Base-by-base conservation (phyloP, 2,888 invertebrate species). In the Hypsopygia costalis region DNA sequence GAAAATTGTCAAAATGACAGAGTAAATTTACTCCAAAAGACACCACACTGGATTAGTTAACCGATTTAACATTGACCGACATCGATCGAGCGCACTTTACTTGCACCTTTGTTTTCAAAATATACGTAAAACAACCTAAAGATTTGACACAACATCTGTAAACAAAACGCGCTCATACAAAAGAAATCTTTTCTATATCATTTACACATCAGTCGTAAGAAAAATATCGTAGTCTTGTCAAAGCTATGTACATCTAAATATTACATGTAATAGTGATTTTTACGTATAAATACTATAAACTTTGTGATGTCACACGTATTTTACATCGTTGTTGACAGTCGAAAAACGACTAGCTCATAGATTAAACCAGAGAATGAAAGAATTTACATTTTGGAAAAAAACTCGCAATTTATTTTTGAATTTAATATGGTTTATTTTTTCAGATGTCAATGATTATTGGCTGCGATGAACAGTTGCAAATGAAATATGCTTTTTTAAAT, bases 131-230 rank as follows among this genome's bases (percentile, higher is more conserved):
- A 16, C 4, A 16, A 16, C 16, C 2, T 4, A 16, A 16, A 16
- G 2, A 9, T 5, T 34, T 45, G 51, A 63, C 71, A 69, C 73
- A 70, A 69, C 69, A 71, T 52, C 65, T 54, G 56, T 52, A 44
- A 61, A 61, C 51, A 69, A 74, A 74, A 77, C 72, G 74, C 74
- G 49, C 55, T 64, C 63, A 64, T 63, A 64, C 58, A 55, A 59
- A 60, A 47, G 29, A 11, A 41, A 44, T 41, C 47, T 52, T 66
- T 70, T 73, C 65, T 80, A 81, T 77, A 81, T 16, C 66, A 81
- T 81, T 67, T 82, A 83, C 75, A 82, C 55, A 51, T 79, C 79
- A 79, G 79, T 83, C 80, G 71, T 79, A 81, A 73, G 66, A 72
- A 81, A 78, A 75, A 67, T 70, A 65, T 58, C 46, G 51, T 63